phyloP scores from a whole-genome alignment of 2,113 vertebrate genomes.

The Platysteira castanea region DNA sequence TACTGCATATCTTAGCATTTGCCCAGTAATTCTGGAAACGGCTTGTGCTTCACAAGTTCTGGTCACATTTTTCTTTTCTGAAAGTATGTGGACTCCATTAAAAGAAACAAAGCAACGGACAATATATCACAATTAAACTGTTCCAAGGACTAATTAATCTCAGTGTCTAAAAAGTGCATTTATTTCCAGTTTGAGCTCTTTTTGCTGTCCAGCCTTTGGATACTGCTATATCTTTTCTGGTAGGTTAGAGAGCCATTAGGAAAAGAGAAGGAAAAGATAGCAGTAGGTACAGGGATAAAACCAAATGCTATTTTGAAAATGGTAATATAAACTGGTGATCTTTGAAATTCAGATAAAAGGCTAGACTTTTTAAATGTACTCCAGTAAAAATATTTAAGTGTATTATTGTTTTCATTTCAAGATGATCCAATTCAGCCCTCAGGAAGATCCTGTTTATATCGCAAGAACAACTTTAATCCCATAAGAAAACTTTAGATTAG shows the following conservation, averaged over 20 bases:
- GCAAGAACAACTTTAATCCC: background rate
- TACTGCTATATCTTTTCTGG: background rate
- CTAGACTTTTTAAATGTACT: background rate
- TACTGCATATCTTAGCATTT: background rate
- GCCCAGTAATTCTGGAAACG: background rate
- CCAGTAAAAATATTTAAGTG: background rate
- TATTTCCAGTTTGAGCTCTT: background rate
- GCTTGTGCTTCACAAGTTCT: background rate
- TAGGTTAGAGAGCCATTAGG: background rate
- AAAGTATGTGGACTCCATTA: background rate
- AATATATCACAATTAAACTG: slow-evolving; percentile 13
- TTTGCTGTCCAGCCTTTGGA: background rate
- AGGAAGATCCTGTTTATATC: background rate
- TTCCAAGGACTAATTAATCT: background rate
- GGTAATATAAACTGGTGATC: background rate
- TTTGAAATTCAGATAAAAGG: background rate
- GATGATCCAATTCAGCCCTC: background rate
- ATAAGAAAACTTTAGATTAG: background rate
- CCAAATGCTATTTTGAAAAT: background rate
- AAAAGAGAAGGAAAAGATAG: background rate
- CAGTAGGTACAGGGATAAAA: background rate
- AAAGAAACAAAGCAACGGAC: background rate
- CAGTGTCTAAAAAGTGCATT: background rate
- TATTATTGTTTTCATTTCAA: background rate
- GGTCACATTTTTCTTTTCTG: background rate